A percentile compares a stretch with the other conserved stretches of the same genome.
Conservation (phyloP, 2,797 vertebrate genomes). For the Phataginus tricuspis region DNA sequence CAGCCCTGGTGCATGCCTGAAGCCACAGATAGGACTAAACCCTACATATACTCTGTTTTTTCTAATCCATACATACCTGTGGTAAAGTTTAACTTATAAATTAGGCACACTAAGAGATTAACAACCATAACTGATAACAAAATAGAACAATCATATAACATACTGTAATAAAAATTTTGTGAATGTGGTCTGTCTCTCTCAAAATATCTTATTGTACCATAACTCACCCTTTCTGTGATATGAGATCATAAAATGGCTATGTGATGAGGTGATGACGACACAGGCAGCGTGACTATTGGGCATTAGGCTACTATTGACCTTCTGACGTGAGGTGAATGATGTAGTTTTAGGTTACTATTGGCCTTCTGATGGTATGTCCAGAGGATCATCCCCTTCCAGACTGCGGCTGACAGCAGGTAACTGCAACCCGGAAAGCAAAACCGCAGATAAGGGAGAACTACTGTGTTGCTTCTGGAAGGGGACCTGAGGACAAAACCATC, state of each 20-base stretch:
- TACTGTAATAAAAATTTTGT: neutral
- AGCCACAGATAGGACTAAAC: neutral
- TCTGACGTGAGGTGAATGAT: neutral
- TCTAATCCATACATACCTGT: neutral
- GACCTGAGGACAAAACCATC: conserved; percentile 56
- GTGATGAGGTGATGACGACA: neutral
- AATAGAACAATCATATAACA: neutral
- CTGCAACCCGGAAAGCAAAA: neutral
- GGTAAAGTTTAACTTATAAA: neutral
- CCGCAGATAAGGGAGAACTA: neutral
- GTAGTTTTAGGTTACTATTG: neutral
- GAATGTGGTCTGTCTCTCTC: too few species aligned
- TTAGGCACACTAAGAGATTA: neutral
- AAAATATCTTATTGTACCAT: neutral
- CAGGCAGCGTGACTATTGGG: neutral
- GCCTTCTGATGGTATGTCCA: neutral
- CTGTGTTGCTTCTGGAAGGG: conserved; percentile 44
- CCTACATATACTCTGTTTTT: too few species aligned
- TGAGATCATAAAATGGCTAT: neutral
- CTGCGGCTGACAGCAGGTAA: neutral
- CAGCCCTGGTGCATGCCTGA: too few species aligned
- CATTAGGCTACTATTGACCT: neutral
- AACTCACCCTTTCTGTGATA: neutral
- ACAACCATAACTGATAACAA: neutral
- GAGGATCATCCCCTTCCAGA: neutral